These are phyloP conservation scores for Anthoptus insignis DNA, from an alignment of 2,888 invertebrate species.

Conservation along the genomic window DNA sequence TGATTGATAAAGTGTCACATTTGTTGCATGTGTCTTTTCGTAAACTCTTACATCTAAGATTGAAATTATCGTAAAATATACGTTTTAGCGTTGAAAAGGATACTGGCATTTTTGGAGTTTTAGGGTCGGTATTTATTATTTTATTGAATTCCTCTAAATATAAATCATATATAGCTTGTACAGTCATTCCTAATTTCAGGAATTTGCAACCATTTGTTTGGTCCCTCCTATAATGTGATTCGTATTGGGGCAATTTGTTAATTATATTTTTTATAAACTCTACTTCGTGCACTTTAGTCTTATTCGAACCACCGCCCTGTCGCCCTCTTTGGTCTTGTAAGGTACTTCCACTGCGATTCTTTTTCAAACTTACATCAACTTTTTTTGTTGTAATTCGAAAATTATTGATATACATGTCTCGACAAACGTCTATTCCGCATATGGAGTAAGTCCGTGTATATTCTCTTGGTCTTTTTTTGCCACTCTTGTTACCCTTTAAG, in stretches of 20 bases:
- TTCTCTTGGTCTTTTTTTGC: conserved; percentile 37
- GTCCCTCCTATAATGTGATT: conserved; percentile 43
- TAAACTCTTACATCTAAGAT: conserved; percentile 36
- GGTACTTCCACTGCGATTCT: conserved; percentile 31
- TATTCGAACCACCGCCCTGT: conserved; percentile 41
- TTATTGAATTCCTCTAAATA: conserved; percentile 39
- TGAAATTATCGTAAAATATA: conserved; percentile 43
- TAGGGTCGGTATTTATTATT: conserved; percentile 3
- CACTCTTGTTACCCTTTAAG: conserved; percentile 28
- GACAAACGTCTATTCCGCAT: conserved; percentile 34
- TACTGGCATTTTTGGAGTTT: conserved; percentile 31
- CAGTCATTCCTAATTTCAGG: conserved; percentile 43
- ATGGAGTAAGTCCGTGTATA: conserved; percentile 30
- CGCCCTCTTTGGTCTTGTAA: conserved; percentile 39
- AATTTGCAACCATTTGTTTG: conserved; percentile 38
- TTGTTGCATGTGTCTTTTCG: conserved; percentile 40
- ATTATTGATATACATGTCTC: conserved; percentile 40
- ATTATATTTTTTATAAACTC: conserved; percentile 43
- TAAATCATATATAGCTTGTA: conserved; percentile 42
- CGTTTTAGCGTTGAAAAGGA: conserved; percentile 38
- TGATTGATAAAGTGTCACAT: conserved; percentile 34
- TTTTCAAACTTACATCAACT: conserved; percentile 36
- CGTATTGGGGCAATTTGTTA: conserved; percentile 38
- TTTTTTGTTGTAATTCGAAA: conserved; percentile 41
- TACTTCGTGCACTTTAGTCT: conserved; percentile 37